These are phyloP conservation scores for Probaryconus sp. DNA, from an alignment of 1,140 invertebrate species.

Conservation along the genomic window DNA sequence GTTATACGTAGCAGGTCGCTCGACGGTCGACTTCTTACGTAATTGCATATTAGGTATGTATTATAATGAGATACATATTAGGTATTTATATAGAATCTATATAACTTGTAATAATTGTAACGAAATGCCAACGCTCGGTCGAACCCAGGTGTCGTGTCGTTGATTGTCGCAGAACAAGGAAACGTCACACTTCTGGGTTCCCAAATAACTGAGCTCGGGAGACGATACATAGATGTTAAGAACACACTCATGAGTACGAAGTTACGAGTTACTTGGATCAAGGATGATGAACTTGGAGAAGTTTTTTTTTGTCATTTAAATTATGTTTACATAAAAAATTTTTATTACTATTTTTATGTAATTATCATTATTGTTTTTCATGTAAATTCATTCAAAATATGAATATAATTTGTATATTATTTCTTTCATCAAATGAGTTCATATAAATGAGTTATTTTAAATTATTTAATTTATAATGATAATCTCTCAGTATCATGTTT, in stretches of 20 bases:
- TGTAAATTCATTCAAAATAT: no score
- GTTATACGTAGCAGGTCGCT: slow-evolving; percentile 66
- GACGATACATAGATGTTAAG: slow-evolving; percentile 46
- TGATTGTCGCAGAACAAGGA: slow-evolving; percentile 21
- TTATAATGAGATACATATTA: slow-evolving; percentile 77
- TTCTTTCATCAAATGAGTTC: no score
- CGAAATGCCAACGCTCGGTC: slow-evolving; percentile 75
- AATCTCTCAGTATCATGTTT: no score
- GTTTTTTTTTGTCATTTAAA: slow-evolving; percentile 5
- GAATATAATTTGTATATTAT: no score
- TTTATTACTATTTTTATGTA: no score
- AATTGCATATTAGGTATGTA: slow-evolving; percentile 78
- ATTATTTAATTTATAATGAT: no score
- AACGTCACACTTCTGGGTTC: slow-evolving; percentile 43
- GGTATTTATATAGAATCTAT: slow-evolving; percentile 78
- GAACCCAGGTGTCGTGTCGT: slow-evolving; percentile 69
- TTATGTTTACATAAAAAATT: no score
- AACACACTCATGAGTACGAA: slow-evolving; percentile 48
- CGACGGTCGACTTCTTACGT: slow-evolving; percentile 74
- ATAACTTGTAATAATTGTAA: slow-evolving; percentile 77
- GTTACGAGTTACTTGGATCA: slow-evolving; percentile 51
- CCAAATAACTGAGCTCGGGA: slow-evolving; percentile 30
- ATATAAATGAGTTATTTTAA: no score
- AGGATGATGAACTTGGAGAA: slow-evolving; percentile 24
- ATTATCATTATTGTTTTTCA: not conserved